Percentiles rank a stretch among this genome's conserved stretches.
phyloP scores from a whole-genome alignment of 2,888 invertebrate genomes.

The Meghimatium bilineatum region DNA sequence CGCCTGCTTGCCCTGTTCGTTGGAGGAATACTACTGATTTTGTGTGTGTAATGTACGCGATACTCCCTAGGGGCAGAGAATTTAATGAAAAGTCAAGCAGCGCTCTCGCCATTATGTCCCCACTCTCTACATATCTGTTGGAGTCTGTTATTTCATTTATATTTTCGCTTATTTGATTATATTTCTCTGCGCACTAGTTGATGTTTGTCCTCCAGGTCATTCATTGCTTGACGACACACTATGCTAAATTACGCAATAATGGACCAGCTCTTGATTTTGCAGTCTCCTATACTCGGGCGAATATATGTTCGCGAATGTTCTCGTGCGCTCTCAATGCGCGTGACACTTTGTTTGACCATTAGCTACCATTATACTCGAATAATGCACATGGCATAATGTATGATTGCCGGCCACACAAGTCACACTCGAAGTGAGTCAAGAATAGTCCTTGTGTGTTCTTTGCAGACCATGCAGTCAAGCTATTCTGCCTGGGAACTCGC shows the following conservation, averaged over 20 bases:
- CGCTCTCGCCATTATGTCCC: neutral
- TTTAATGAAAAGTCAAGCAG: conserved; percentile 37
- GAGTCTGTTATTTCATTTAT: neutral
- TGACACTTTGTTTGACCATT: conserved; percentile 2
- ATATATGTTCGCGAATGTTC: neutral
- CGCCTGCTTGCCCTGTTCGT: neutral
- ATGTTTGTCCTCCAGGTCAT: neutral
- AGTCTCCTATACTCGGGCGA: too few species aligned
- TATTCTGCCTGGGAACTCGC: neutral
- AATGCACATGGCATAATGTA: neutral
- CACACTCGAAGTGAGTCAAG: neutral
- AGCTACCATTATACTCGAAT: neutral
- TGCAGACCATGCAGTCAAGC: neutral
- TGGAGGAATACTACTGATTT: conserved; percentile 4
- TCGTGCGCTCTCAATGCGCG: neutral
- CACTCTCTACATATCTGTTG: neutral
- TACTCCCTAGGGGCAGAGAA: neutral
- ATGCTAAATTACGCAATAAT: neutral
- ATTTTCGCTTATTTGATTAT: neutral
- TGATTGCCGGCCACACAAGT: neutral
- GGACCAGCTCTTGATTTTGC: neutral
- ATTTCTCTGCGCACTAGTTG: neutral
- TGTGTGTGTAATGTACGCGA: neutral
- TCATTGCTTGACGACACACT: neutral
- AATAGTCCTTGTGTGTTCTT: neutral